Evolutionary conservation across 2,888 invertebrate species (phyloP).

Genomic region (Leptopterna dolabrata): DNA sequence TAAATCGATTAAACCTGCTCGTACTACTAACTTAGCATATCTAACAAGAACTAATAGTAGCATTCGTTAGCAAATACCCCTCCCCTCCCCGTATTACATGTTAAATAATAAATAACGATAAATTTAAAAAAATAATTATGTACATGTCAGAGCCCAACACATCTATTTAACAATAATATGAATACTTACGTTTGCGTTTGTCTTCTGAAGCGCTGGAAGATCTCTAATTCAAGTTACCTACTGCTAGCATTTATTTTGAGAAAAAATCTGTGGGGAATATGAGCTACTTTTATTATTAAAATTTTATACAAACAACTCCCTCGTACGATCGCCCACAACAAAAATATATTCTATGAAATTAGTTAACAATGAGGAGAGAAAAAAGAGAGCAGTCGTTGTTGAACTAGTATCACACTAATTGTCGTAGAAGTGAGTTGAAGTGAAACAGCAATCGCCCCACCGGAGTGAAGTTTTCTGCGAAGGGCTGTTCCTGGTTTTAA

Average conservation of each 20-base stretch:
- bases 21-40: too few relatives aligned
- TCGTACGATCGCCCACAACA: constrained; percentile 54
- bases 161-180: not conserved
- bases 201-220: constrained; percentile 41
- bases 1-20: too few relatives aligned
- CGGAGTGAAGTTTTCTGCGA: constrained; percentile 96
- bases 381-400: constrained; percentile 53
- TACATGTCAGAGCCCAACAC: too few relatives aligned
- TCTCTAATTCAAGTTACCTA: constrained; percentile 4
- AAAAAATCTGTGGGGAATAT: not conserved
- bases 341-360: constrained; percentile 59
- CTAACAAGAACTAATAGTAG: too few relatives aligned
- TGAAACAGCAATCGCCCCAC: constrained; percentile 92
- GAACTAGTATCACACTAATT: constrained; percentile 50
- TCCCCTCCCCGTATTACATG: too few relatives aligned
- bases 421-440: not conserved
- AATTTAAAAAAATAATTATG: too few relatives aligned
- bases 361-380: constrained; percentile 42
- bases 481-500: constrained; percentile 96
- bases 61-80: too few relatives aligned
- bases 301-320: constrained; percentile 10
- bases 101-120: too few relatives aligned
- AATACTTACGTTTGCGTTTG: constrained; percentile 37
- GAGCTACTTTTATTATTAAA: constrained; percentile 7
- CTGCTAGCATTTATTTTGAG: not conserved